Conservation (phyloP, 2,113 vertebrate species). For the Sminthopsis crassicaudata region DNA sequence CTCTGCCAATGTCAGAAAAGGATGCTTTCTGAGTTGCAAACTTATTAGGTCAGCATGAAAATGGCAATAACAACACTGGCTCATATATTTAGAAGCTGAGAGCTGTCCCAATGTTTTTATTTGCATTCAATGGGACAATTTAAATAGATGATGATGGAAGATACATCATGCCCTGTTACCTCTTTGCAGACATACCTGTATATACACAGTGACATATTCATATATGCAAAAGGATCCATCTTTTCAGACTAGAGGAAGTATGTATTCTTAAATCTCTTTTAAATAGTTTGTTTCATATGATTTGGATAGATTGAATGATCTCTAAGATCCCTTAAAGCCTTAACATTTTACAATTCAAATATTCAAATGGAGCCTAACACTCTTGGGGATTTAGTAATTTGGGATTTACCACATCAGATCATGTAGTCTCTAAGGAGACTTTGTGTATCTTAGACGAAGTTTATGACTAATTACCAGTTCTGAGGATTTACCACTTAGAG, state of each 20-base stretch:
- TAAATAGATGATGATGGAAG: constrained; percentile 59
- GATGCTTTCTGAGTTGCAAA: constrained; percentile 44
- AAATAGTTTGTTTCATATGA: too few species aligned
- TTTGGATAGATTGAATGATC: background rate
- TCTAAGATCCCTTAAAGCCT: background rate
- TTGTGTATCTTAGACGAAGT: background rate
- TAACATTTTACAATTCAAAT: background rate
- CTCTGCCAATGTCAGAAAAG: constrained; percentile 63
- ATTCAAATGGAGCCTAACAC: background rate
- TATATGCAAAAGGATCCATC: background rate
- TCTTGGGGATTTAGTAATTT: background rate
- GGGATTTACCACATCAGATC: background rate
- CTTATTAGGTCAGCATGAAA: constrained; percentile 74
- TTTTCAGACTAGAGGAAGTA: background rate
- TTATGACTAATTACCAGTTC: background rate
- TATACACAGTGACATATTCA: background rate
- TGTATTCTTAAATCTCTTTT: background rate
- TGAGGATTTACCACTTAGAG: background rate
- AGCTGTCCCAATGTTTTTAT: constrained; percentile 46
- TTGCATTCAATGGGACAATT: constrained; percentile 18
- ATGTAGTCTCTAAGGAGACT: background rate
- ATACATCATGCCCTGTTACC: constrained; percentile 24
- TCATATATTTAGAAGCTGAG: constrained; percentile 37
- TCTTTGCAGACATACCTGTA: background rate
- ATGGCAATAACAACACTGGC: background rate